These are phyloP conservation scores for Accipiter virgatus DNA, from an alignment of 2,113 vertebrate species.

Conservation along the genomic window DNA sequence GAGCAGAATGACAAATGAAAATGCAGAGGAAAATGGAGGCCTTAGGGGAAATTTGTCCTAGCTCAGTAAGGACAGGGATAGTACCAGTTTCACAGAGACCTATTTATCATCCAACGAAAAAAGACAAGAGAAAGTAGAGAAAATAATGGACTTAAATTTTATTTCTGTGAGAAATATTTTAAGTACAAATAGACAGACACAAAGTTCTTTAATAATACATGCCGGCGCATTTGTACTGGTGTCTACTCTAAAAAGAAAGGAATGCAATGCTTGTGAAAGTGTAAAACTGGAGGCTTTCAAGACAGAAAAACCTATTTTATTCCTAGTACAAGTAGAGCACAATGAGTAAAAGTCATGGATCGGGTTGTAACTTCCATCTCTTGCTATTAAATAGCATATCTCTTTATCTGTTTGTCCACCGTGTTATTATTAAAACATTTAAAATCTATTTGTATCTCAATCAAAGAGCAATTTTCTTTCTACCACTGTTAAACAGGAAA, in stretches of 20 bases:
- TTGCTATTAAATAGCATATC: not conserved
- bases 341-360: not conserved
- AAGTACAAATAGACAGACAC: not conserved
- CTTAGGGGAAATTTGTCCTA: constrained; percentile 51
- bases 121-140: not conserved
- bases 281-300: not conserved
- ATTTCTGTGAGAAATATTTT: constrained; percentile 12
- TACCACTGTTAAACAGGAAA: not conserved
- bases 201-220: not conserved
- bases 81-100: not conserved
- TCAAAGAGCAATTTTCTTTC: not conserved
- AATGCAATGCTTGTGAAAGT: not conserved
- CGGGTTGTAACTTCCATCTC: not conserved
- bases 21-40: not conserved
- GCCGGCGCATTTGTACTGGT: not conserved
- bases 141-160: not conserved
- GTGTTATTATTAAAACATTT: not conserved
- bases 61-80: not conserved
- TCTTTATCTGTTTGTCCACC: not conserved
- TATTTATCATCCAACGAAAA: constrained; percentile 3
- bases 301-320: not conserved
- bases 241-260: not conserved
- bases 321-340: not conserved
- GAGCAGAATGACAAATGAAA: constrained; percentile 57
- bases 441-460: not conserved